Conservation (phyloP, 2,797 vertebrate genomes). For the Siniperca undulata region DNA sequence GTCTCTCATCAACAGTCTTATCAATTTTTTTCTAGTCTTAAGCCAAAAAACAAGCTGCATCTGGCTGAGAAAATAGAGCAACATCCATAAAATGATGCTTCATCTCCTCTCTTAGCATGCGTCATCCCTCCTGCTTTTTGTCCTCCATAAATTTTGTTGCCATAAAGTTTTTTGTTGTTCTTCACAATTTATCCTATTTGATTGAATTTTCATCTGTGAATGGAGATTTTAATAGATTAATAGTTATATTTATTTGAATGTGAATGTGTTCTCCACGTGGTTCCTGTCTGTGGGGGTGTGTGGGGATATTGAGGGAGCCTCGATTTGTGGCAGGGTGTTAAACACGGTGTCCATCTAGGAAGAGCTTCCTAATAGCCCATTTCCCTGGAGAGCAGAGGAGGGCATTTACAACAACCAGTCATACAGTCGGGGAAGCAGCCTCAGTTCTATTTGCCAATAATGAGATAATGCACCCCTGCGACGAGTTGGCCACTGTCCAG, state of each 20-base stretch:
- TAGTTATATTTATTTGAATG: conserved; percentile 16
- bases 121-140: background rate
- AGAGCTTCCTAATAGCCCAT: conserved; percentile 58
- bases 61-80: conserved; percentile 7
- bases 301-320: conserved; percentile 6
- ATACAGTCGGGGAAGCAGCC: conserved; percentile 22
- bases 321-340: conserved; percentile 58
- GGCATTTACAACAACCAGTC: conserved; percentile 65
- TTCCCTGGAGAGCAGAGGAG: conserved; percentile 57
- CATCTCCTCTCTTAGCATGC: conserved; percentile 13
- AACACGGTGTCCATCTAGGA: conserved; percentile 41
- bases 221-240: conserved; percentile 21
- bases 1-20: conserved; percentile 25
- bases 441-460: conserved; percentile 56
- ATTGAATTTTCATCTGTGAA: background rate
- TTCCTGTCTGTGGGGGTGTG: background rate
- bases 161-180: background rate
- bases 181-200: background rate
- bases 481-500: no score
- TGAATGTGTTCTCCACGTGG: conserved; percentile 22
- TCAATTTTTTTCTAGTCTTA: conserved; percentile 11
- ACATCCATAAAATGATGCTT: conserved; percentile 4
- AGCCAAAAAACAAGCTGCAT: background rate
- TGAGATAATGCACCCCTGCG: conserved; percentile 66
- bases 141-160: background rate